Evolutionary conservation across 2,888 invertebrate genomes (phyloP).

Genomic region (Julus scanicus): DNA sequence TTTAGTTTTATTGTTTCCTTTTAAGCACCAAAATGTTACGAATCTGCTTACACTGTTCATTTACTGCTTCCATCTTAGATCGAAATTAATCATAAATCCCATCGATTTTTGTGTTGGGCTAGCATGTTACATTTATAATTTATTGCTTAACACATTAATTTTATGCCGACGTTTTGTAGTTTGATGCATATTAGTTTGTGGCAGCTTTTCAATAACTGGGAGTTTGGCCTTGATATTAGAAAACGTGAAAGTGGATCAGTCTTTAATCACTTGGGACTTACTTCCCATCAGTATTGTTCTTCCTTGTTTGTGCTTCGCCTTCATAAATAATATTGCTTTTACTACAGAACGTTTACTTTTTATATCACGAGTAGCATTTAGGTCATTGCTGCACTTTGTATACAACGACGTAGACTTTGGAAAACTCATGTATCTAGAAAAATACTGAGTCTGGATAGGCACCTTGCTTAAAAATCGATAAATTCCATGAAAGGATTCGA

Average conservation of each 20-base stretch:
- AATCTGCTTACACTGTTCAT: too few relatives aligned
- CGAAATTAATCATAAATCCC: not conserved
- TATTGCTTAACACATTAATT: not conserved
- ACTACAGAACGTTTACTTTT: not conserved
- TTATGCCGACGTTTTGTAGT: not conserved
- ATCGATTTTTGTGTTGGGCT: not conserved
- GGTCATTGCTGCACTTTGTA: not conserved
- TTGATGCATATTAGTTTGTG: not conserved
- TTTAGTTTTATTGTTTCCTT: too few relatives aligned
- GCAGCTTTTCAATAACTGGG: conserved; percentile 17
- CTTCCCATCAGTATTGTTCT: not conserved
- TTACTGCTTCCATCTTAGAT: not conserved
- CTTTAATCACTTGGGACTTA: not conserved
- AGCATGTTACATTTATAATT: not conserved
- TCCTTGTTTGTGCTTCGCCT: not conserved
- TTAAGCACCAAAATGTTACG: too few relatives aligned
- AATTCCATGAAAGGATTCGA: not conserved
- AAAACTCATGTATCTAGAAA: not conserved
- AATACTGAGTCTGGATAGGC: not conserved
- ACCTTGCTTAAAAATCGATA: not conserved
- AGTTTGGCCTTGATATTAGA: not conserved
- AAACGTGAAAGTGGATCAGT: conserved; percentile 9
- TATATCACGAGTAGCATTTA: not conserved
- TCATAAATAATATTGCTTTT: not conserved
- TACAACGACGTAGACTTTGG: not conserved